A percentile compares a stretch with the other conserved stretches of the same genome.
Conservation (phyloP, 1,140 invertebrate genomes). For the Drosophila nigrodunni region DNA sequence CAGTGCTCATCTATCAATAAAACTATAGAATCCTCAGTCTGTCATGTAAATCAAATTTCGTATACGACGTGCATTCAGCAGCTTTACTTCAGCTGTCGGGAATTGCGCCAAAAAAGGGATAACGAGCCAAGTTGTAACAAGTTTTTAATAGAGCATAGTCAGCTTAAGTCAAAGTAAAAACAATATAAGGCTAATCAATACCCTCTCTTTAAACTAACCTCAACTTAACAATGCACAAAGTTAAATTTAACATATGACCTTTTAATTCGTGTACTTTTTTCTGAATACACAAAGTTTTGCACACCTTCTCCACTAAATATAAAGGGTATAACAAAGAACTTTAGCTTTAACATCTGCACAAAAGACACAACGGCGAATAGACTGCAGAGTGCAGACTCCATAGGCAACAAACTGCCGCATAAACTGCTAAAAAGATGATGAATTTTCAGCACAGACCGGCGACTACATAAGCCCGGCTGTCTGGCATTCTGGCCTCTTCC, state of each 20-base stretch:
- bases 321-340: slow-evolving; percentile 49
- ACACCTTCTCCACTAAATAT: not conserved
- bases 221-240: not conserved
- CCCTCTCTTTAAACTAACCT: not conserved
- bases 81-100: slow-evolving; percentile 21
- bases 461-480: slow-evolving; percentile 58
- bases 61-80: slow-evolving; percentile 41
- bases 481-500: not conserved
- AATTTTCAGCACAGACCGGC: slow-evolving; percentile 66
- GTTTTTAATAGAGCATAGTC: slow-evolving; percentile 78
- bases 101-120: slow-evolving; percentile 52
- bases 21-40: slow-evolving; percentile 55
- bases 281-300: no score
- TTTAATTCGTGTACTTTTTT: no score
- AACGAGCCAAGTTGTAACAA: slow-evolving; percentile 81
- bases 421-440: slow-evolving; percentile 82
- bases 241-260: no score
- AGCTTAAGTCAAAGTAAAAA: slow-evolving; percentile 5
- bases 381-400: slow-evolving; percentile 31
- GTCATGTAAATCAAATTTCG: slow-evolving; percentile 67
- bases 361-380: slow-evolving; percentile 11
- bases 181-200: not conserved
- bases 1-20: slow-evolving; percentile 65
- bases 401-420: slow-evolving; percentile 70
- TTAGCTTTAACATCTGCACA: slow-evolving; percentile 9